Evolutionary conservation across 2,797 vertebrate genomes (phyloP).

Genomic region (Sylvia borin): DNA sequence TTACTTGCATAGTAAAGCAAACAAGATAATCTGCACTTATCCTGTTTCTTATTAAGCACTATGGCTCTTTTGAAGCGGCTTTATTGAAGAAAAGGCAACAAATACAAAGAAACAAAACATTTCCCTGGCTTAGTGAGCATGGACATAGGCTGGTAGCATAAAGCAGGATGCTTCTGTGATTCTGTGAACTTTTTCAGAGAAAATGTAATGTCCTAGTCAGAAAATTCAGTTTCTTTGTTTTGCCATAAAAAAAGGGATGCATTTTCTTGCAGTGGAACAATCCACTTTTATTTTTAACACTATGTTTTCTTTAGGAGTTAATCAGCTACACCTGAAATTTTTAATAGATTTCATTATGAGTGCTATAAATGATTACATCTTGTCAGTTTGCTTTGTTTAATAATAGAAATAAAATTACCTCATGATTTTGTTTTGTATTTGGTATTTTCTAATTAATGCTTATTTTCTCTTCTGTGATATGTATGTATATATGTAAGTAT

Average conservation of each 20-base stretch:
- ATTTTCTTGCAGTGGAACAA: neutral
- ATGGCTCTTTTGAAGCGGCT: neutral
- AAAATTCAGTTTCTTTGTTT: neutral
- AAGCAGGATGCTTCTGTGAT: neutral
- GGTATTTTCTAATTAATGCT: neutral
- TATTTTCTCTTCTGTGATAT: neutral
- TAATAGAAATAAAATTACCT: neutral
- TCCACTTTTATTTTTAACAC: neutral
- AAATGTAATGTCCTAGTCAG: neutral
- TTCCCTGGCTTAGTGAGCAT: neutral
- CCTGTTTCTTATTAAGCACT: neutral
- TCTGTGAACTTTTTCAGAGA: neutral
- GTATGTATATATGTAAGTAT: accelerated
- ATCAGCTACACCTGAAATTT: neutral
- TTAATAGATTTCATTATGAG: neutral
- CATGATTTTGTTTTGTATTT: neutral
- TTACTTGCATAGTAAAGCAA: neutral
- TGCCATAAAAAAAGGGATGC: neutral
- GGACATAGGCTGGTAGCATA: neutral
- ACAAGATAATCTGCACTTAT: neutral
- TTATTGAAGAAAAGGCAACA: neutral
- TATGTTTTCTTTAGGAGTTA: neutral
- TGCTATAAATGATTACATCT: neutral
- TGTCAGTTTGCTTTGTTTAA: neutral
- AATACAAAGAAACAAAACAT: neutral